Percentiles rank a stretch among this genome's conserved stretches.
Evolutionary conservation across 37 sponge, comb jelly and placozoan genomes (phyloP).

Genomic region (Spongilla lacustris): DNA sequence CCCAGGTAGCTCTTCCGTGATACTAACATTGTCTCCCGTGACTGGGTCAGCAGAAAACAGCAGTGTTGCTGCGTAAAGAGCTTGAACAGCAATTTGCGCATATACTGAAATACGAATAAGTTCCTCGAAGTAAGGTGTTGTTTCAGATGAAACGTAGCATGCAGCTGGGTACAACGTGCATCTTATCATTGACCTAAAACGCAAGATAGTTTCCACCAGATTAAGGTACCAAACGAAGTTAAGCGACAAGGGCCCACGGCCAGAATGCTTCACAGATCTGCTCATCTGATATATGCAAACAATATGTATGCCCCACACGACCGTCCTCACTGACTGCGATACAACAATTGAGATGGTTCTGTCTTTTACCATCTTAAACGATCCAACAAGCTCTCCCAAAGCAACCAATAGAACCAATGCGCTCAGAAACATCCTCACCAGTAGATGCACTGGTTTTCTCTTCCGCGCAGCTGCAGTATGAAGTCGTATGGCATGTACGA

Average conservation of each 20-base stretch:
- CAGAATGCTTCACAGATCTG: constrained; percentile 47
- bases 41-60: constrained; percentile 41
- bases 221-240: constrained; percentile 56
- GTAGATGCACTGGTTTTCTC: constrained; percentile 18
- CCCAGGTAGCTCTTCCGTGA: not conserved
- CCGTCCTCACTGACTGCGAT: not conserved
- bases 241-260: constrained; percentile 63
- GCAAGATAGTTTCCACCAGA: constrained; percentile 33
- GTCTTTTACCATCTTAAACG: constrained; percentile 32
- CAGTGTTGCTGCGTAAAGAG: constrained; percentile 47
- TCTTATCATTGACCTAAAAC: constrained; percentile 32
- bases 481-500: constrained; percentile 45
- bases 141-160: not conserved
- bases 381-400: constrained; percentile 20
- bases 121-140: constrained; percentile 32
- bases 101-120: constrained; percentile 22
- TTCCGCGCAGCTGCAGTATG: constrained; percentile 27
- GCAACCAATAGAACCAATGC: constrained; percentile 10
- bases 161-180: not conserved
- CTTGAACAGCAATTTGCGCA: constrained; percentile 46
- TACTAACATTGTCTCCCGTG: constrained; percentile 4
- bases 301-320: constrained; percentile 49
- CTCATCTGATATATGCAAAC: constrained; percentile 21
- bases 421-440: constrained; percentile 24
- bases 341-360: constrained; percentile 44